phyloP scores from a whole-genome alignment of 2,888 invertebrate species.

The Entomobrya multifasciata region DNA sequence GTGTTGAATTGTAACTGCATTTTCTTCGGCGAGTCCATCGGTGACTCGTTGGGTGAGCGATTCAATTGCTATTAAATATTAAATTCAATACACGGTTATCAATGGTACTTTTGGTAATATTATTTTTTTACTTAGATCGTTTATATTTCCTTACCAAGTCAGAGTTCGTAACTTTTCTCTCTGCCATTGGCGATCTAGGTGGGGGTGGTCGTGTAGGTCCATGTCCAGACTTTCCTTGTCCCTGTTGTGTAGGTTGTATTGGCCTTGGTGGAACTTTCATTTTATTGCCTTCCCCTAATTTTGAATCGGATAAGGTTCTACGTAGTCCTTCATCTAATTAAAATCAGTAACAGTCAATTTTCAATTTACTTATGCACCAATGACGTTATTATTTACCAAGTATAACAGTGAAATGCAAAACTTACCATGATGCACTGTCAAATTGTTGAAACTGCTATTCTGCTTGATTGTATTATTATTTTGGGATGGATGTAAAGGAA shows the following conservation, averaged over 20 bases:
- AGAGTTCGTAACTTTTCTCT: slow-evolving; percentile 72
- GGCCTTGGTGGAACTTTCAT: slow-evolving; percentile 81
- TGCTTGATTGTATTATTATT: slow-evolving; percentile 76
- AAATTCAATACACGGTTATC: not conserved
- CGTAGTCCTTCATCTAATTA: slow-evolving; percentile 60
- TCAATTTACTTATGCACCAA: no score
- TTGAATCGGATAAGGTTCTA: slow-evolving; percentile 76
- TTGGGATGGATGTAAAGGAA: slow-evolving; percentile 84
- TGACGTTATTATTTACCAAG: no score
- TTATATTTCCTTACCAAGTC: slow-evolving; percentile 48
- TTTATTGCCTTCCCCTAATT: slow-evolving; percentile 71
- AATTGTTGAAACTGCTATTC: slow-evolving; percentile 77
- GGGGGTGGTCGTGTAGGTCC: slow-evolving; percentile 82
- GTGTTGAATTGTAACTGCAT: slow-evolving; percentile 66
- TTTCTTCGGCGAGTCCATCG: slow-evolving; percentile 73
- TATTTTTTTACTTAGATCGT: no score
- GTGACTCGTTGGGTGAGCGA: slow-evolving; percentile 74
- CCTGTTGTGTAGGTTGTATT: slow-evolving; percentile 83
- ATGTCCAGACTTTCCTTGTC: slow-evolving; percentile 82
- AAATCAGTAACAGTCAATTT: not conserved
- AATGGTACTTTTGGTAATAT: not conserved
- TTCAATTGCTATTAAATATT: slow-evolving; percentile 27
- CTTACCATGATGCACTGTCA: slow-evolving; percentile 73
- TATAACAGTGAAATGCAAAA: not conserved
- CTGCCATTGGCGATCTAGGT: slow-evolving; percentile 81